Conservation (phyloP, 2,113 vertebrate genomes). For the Channa maculata region DNA sequence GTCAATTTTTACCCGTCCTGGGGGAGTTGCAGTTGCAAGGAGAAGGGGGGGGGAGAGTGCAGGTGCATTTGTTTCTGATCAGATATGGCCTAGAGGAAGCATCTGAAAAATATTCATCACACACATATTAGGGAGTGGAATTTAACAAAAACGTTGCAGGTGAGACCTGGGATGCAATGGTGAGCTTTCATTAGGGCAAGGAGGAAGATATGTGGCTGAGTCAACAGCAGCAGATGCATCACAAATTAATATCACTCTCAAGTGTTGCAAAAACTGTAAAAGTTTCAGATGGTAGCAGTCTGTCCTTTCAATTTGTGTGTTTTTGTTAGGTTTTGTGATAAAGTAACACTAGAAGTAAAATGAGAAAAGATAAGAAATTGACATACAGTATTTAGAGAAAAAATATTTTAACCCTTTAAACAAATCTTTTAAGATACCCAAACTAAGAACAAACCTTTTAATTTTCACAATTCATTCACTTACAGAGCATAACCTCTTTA, state of each 20-base stretch:
- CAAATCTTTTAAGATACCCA: too few species aligned
- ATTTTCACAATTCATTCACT: too few species aligned
- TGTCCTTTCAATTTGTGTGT: constrained; percentile 14
- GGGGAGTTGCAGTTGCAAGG: constrained; percentile 84
- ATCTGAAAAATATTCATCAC: constrained; percentile 84
- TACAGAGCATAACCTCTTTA: too few species aligned
- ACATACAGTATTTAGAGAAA: too few species aligned
- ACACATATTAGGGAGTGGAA: constrained; percentile 76
- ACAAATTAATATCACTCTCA: constrained; percentile 64
- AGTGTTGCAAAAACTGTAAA: constrained; percentile 70
- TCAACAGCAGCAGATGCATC: constrained; percentile 67
- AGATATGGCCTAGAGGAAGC: constrained; percentile 84
- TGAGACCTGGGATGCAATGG: constrained; percentile 53
- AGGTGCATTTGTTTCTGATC: constrained; percentile 88
- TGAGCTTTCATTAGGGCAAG: constrained; percentile 52
- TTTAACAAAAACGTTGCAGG: constrained; percentile 75
- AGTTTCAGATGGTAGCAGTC: constrained; percentile 53
- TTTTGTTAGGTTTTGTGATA: constrained; percentile 26
- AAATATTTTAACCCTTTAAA: too few species aligned
- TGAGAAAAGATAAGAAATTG: constrained; percentile 3
- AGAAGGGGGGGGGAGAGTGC: constrained; percentile 64
- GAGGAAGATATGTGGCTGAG: constrained; percentile 47
- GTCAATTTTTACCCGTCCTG: constrained; percentile 88
- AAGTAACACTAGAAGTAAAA: constrained; percentile 22
- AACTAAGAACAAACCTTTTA: too few species aligned